phyloP scores from a whole-genome alignment of 1,140 invertebrate species.

The Pentalonia nigronervosa region DNA sequence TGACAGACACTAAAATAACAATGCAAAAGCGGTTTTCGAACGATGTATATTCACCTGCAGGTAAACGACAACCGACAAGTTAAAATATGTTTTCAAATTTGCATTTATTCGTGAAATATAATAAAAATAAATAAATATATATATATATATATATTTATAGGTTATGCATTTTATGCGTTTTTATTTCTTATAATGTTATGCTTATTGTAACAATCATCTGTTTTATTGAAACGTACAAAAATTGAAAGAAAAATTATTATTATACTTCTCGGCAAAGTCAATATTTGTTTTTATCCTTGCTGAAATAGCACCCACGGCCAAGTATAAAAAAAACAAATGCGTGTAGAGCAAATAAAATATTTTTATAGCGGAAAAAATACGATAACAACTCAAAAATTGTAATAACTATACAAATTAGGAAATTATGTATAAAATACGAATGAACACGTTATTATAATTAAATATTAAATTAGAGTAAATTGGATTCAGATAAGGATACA shows the following conservation, averaged over 20 bases:
- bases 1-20: slow-evolving; percentile 10
- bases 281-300: neutral
- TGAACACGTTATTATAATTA: neutral
- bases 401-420: neutral
- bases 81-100: slow-evolving; percentile 13
- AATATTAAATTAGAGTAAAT: neutral
- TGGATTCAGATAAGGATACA: no score
- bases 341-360: neutral
- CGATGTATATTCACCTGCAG: neutral
- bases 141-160: neutral
- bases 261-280: neutral
- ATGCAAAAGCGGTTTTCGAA: neutral
- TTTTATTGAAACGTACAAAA: neutral
- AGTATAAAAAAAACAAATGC: neutral
- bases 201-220: neutral
- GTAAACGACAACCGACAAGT: neutral
- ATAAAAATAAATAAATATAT: neutral
- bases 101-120: neutral
- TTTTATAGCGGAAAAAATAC: neutral
- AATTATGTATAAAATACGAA: neutral
- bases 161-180: neutral
- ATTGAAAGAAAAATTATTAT: neutral
- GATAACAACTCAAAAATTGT: neutral
- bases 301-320: neutral
- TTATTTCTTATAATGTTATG: neutral